phyloP scores from a whole-genome alignment of 1,140 invertebrate genomes.

The Drosophila setifemur region DNA sequence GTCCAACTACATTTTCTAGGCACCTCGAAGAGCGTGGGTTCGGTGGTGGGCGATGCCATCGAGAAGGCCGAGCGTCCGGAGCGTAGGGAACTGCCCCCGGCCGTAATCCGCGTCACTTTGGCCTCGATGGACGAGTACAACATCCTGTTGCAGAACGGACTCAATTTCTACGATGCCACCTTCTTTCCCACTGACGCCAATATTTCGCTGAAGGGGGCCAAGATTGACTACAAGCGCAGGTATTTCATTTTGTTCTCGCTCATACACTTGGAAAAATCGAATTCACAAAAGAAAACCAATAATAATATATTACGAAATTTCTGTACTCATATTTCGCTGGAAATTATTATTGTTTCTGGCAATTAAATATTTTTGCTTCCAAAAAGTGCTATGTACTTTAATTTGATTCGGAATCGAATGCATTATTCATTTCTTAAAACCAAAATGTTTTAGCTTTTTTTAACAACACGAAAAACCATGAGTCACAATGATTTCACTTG shows the following conservation, averaged over 20 bases:
- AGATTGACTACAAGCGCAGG: conserved; percentile 84
- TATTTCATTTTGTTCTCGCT: conserved; percentile 56
- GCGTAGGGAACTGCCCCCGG: conserved; percentile 82
- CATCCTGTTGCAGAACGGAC: conserved; percentile 89
- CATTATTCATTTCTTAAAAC: no score
- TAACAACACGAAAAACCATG: no score
- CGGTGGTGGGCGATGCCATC: conserved; percentile 60
- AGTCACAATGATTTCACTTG: no score
- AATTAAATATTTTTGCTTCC: no score
- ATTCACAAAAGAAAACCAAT: no score
- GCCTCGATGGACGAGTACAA: conserved; percentile 92
- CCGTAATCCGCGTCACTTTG: conserved; percentile 88
- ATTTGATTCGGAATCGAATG: no score
- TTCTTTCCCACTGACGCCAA: conserved; percentile 92
- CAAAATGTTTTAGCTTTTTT: no score
- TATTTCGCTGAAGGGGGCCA: conserved; percentile 84
- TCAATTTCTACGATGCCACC: conserved; percentile 93
- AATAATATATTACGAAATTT: no score
- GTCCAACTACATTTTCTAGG: conserved; percentile 25
- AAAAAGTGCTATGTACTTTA: no score
- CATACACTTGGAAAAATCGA: no score
- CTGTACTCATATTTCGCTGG: no score
- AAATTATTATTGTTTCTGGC: no score
- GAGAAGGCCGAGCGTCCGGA: conserved; percentile 83
- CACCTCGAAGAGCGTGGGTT: conserved; percentile 58